These are phyloP conservation scores for Heliconius charithonia DNA, from an alignment of 2,888 invertebrate species.

Conservation along the genomic window DNA sequence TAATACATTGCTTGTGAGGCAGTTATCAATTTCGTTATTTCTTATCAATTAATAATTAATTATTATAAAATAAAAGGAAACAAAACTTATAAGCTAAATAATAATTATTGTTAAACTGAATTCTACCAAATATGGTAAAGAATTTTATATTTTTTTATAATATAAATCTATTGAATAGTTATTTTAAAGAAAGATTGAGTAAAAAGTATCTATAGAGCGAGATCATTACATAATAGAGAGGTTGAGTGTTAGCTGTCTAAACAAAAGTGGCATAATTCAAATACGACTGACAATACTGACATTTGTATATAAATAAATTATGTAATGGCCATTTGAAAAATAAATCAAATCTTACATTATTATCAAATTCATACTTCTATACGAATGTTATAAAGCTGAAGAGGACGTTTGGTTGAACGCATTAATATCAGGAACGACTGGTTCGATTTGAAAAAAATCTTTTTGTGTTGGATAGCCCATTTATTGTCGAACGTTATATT, in stretches of 20 bases:
- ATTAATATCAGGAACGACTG: no score
- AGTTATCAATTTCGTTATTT: constrained; percentile 4
- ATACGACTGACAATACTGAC: not conserved
- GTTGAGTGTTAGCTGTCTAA: not conserved
- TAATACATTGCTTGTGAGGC: constrained; percentile 22
- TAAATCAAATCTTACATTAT: no score
- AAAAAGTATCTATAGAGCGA: constrained; percentile 9
- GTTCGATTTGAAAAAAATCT: no score
- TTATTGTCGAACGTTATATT: no score
- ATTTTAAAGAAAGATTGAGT: not conserved
- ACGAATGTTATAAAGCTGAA: no score
- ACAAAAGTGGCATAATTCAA: not conserved
- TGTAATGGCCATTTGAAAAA: no score
- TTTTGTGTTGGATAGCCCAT: no score
- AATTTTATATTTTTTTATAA: not conserved
- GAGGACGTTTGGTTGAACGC: no score
- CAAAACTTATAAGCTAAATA: not conserved
- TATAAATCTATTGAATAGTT: not conserved
- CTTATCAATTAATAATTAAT: constrained; percentile 6
- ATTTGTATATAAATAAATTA: not conserved
- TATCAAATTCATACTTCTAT: no score
- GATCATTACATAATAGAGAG: constrained; percentile 21
- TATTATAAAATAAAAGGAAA: not conserved
- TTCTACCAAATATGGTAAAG: constrained; percentile 3
- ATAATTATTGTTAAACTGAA: not conserved